Evolutionary conservation across 2,888 invertebrate species (phyloP), one percentile per base, ranked within the genome.

Genomic region (Eristalis pertinax): DNA sequence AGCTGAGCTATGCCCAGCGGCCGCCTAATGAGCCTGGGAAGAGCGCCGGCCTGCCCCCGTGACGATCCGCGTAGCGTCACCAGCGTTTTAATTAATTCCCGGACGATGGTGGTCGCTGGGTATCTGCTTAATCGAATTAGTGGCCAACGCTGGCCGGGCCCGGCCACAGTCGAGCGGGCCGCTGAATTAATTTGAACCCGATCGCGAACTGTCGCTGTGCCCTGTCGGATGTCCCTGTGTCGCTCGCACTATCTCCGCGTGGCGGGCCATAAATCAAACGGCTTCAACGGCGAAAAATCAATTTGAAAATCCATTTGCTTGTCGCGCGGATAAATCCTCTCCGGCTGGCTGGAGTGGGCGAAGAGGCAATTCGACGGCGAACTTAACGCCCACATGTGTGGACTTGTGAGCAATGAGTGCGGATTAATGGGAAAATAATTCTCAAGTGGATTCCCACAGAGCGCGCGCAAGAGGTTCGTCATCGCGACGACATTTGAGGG

Each of bases 111-210:
- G 50, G 78, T 70, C 70, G 70, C 73, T 62, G 35, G 60, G 50
- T 74, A 73, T 80, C 80, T 67, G 67, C 38, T 80, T 80, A 80
- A 80, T 80, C 80, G 74, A 74, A 80, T 80, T 80, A 80, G 67
- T 68, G 62, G 62, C 60, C 26, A 60, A 70, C 70, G 41, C 26
- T 41, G 24, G 24, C 24, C 62, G 41, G 26, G 15, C 60, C 38
- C 2, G 38, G 29, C 29, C 60, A 26, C 26, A 24, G 11, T 10
- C 50, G 69, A 29, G 29, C 7, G 11, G 58, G 38, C 56, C 56
- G 50, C 56, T 64, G 78, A 58, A 78, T 78, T 41, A 38, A 78
- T 70, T 70, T 63, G 50, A 70, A 68, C 69, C 50, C 43, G 50
- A 50, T 62, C 41, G 50, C 74, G 38, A 38, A 38, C 38, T 38